Evolutionary conservation across 2,113 vertebrate species (phyloP), one percentile per base, ranked within the genome.

Genomic region (Paralichthys olivaceus): DNA sequence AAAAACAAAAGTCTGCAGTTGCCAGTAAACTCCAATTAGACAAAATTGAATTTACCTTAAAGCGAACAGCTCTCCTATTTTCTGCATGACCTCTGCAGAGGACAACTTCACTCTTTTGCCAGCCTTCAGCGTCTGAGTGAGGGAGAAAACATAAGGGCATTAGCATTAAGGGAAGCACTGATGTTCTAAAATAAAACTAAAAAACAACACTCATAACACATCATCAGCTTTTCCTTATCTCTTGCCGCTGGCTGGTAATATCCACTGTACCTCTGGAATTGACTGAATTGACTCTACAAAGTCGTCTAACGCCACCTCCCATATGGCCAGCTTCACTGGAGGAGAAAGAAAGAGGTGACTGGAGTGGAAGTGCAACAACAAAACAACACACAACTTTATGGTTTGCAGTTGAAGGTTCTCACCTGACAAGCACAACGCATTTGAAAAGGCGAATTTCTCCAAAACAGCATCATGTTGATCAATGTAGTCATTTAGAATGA

Each of bases 401-500:
- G 28, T 37, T 43, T 32, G 68, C 1, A 53, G 0, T 22, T 0
- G 0, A 32, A 25, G 28, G 9, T 5, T 14, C 94, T 93, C 81
- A 99, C 97, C 98, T 85, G 98, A 99, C 61, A 99, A 93, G 87
- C 96, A 97, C 12, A 99, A 94, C 0, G 98, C 97, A 72, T 99
- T 99, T 55, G 98, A 99, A 93, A 99, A 99, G 3, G 98, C 97
- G 90, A 98, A 99, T 81, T 99, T 99, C 87, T 98, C 96, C 80
- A 99, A 90, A 85, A 97, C 84, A 17, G 93, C 85, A 53, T 97
- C 96, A 26, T 96, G 92, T 23, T 81, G 88, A 34, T 96, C 95
- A 58, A 96, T 89, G 8, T 95, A 86, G 9, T 92, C 92, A 87
- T 95, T 96, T 84, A 99, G 90, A 25, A 94, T 53, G 69, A 99